Percentiles rank a stretch among this genome's conserved stretches.
phyloP scores from a whole-genome alignment of 2,888 invertebrate species.

The Alitta virens region DNA sequence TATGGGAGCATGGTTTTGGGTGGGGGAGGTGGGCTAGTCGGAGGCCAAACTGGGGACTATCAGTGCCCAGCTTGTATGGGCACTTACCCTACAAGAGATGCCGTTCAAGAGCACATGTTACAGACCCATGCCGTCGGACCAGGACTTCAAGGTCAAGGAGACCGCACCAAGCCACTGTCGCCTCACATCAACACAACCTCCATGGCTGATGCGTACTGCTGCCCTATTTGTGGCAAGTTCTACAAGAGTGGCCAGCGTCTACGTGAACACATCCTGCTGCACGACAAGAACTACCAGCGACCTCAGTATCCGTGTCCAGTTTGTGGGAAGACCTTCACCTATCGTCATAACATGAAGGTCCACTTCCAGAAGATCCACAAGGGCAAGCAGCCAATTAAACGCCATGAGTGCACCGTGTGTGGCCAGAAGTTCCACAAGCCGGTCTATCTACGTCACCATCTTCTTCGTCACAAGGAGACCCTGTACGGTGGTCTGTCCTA shows the following conservation, averaged over 20 bases:
- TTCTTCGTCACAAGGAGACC: slow-evolving; percentile 15
- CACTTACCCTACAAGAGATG: slow-evolving; percentile 2
- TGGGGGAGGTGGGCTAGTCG: neutral
- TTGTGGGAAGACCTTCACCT: slow-evolving; percentile 26
- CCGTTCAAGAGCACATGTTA: slow-evolving; percentile 21
- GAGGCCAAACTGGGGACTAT: neutral
- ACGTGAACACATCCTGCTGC: slow-evolving; percentile 26
- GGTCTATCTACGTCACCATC: slow-evolving; percentile 24
- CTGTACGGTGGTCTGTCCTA: neutral
- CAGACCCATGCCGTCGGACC: slow-evolving; percentile 18
- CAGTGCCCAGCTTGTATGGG: slow-evolving; percentile 14
- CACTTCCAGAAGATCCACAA: slow-evolving; percentile 28
- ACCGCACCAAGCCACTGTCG: neutral
- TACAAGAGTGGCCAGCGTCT: slow-evolving; percentile 29
- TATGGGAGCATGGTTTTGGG: neutral
- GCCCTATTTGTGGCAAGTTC: slow-evolving; percentile 24
- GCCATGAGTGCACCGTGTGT: slow-evolving; percentile 23
- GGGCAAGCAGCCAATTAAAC: slow-evolving; percentile 26
- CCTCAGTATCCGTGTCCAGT: slow-evolving; percentile 26
- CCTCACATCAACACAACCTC: neutral
- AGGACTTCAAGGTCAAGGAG: slow-evolving; percentile 1
- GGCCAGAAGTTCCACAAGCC: slow-evolving; percentile 28
- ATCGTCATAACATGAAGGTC: slow-evolving; percentile 29
- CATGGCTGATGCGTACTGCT: slow-evolving; percentile 17
- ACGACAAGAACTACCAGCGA: slow-evolving; percentile 27